Evolutionary conservation across 1,140 invertebrate genomes (phyloP), one percentile per base, ranked within the genome.

Genomic region (Leptinotarsa defecta): DNA sequence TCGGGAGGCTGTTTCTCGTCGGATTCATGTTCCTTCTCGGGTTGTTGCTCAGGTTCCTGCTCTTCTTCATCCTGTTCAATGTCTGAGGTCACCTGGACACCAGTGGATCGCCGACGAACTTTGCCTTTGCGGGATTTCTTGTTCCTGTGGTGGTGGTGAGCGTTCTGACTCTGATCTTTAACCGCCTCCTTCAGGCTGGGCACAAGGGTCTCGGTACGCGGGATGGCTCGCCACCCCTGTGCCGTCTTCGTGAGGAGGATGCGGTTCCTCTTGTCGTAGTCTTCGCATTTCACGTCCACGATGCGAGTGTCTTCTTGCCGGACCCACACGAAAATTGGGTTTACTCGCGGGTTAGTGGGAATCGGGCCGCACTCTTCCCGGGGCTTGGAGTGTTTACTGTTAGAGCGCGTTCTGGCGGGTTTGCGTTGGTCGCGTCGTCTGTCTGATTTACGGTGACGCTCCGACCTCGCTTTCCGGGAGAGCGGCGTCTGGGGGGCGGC

Each of bases 291-390:
- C 77, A 95, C 93, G 85, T 94, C 92, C 81, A 94, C 90, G 81
- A 95, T 94, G 82, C 88, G 89, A 73, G 92, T 92, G 82, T 94
- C 91, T 77, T 90, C 88, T 84, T 94, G 92, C 80, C 92, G 91
- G 61, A 92, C 92, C 93, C 93, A 94, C 72, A 94, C 87, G 85
- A 95, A 95, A 73, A 95, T 93, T 68, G 94, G 93, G 83, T 92
- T 92, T 8, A 93, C 91, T 78, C 91, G 89, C 63, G 91, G 90
- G 34, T 85, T 85, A 57, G 85, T 75, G 64, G 74, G 74, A 49
- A 78, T 73, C 43, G 74, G 13, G 52, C 69, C 67, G 75, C 48
- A 72, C 68, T 22, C 68, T 72, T 63, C 62, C 61, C 48, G 64
- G 74, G 78, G 69, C 76, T 71, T 64, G 13, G 34, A 48, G 65